These are phyloP conservation scores for Agrotis ipsilon DNA, from an alignment of 2,888 invertebrate species.

Conservation along the genomic window DNA sequence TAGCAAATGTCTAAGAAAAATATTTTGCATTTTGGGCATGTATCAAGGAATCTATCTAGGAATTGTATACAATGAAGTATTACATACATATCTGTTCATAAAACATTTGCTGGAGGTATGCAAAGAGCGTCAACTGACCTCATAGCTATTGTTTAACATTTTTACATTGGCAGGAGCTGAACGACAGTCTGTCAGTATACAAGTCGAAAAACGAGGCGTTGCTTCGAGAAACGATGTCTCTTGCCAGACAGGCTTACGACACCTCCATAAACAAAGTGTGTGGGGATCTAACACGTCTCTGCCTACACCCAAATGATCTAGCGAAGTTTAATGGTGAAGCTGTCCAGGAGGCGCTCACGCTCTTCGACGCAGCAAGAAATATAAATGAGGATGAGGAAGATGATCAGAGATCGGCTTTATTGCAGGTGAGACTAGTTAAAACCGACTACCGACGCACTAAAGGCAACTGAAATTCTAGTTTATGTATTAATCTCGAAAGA, in stretches of 20 bases:
- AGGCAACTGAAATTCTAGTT: too few species aligned
- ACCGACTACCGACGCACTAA: neutral
- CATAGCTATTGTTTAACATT: neutral
- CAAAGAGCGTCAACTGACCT: neutral
- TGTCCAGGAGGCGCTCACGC: slow-evolving; percentile 2
- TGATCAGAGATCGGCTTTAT: slow-evolving; percentile 33
- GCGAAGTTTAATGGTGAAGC: slow-evolving; percentile 28
- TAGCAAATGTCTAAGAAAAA: too few species aligned
- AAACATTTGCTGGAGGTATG: too few species aligned
- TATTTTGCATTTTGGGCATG: too few species aligned
- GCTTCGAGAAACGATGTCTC: slow-evolving; percentile 50
- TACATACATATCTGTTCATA: too few species aligned
- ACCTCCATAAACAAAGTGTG: slow-evolving; percentile 38
- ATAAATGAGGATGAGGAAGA: slow-evolving; percentile 33
- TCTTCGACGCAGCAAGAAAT: slow-evolving; percentile 39
- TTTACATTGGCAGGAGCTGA: slow-evolving; percentile 65
- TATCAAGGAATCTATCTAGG: too few species aligned
- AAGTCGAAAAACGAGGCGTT: slow-evolving; percentile 67
- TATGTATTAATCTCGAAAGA: neutral
- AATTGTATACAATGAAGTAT: too few species aligned
- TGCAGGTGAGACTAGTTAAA: slow-evolving; percentile 36
- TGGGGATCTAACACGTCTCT: slow-evolving; percentile 50
- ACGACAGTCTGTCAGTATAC: slow-evolving; percentile 56
- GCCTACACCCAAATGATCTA: slow-evolving; percentile 58
- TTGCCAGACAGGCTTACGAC: slow-evolving; percentile 62